Conservation (phyloP, 2,888 invertebrate genomes). For the Perithous albicinctus region DNA sequence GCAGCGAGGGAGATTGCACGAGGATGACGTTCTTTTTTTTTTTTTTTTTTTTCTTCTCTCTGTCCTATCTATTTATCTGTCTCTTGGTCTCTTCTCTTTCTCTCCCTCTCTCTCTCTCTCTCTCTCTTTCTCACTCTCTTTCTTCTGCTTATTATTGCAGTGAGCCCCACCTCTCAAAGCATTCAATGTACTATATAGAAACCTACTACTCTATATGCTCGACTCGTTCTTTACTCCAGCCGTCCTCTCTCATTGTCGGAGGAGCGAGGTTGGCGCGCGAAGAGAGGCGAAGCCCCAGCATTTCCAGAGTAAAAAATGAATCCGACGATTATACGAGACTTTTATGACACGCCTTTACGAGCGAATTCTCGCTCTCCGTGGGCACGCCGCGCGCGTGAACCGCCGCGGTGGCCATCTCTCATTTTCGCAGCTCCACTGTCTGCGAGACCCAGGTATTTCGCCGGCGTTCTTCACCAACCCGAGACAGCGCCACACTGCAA, state of each 20-base stretch:
- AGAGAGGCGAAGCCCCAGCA: conserved; percentile 16
- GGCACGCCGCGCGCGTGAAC: conserved; percentile 27
- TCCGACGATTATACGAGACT: conserved; percentile 63
- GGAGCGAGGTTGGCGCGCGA: conserved; percentile 48
- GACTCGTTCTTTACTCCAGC: conserved; percentile 25
- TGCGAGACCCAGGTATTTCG: conserved; percentile 43
- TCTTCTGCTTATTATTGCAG: no score
- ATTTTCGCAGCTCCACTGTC: conserved; percentile 68
- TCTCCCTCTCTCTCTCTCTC: no score
- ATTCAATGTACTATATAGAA: conserved; percentile 17
- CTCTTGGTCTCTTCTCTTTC: conserved; percentile 19
- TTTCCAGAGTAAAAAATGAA: conserved; percentile 61
- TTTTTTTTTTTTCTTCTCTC: conserved; percentile 9
- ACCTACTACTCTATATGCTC: conserved; percentile 24
- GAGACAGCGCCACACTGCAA: not conserved
- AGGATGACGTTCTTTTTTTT: conserved; percentile 45
- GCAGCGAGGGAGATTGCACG: conserved; percentile 48
- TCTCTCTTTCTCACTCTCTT: conserved; percentile 21
- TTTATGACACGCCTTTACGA: conserved; percentile 72
- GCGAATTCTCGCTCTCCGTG: conserved; percentile 72
- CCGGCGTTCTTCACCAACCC: conserved; percentile 30
- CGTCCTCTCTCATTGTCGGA: conserved; percentile 40
- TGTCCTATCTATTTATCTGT: not conserved
- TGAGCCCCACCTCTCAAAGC: conserved; percentile 14
- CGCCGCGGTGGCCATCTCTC: conserved; percentile 70